These are phyloP conservation scores for Paratrypauchen microcephalus DNA, from an alignment of 2,797 vertebrate species.

Conservation along the genomic window DNA sequence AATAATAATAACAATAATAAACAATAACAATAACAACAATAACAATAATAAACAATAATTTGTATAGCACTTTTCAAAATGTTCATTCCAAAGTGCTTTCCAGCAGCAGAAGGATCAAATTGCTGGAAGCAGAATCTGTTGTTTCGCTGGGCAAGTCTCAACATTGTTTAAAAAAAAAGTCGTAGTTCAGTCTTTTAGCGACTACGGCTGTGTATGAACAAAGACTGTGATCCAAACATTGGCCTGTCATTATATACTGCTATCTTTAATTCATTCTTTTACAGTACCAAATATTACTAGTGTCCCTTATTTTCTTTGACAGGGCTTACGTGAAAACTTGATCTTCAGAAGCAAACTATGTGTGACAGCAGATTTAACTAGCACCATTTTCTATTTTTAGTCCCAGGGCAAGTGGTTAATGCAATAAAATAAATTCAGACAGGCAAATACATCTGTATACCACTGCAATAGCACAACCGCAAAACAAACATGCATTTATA, in stretches of 20 bases:
- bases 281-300: background rate
- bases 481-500: conserved; percentile 45
- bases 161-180: no score
- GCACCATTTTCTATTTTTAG: background rate
- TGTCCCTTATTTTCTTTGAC: background rate
- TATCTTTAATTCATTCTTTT: no score
- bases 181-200: no score
- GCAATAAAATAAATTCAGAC: background rate
- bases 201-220: no score
- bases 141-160: no score
- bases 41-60: no score
- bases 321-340: background rate
- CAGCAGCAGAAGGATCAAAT: conserved; percentile 41
- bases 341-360: background rate
- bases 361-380: background rate
- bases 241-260: no score
- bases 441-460: conserved; percentile 8
- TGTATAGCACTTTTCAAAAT: no score
- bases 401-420: background rate
- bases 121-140: conserved; percentile 27
- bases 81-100: no score
- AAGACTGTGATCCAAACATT: no score
- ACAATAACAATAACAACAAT: no score
- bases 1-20: no score
- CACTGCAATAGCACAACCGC: conserved; percentile 39